These are phyloP conservation scores for Ciconia stormi DNA, from an alignment of 2,113 vertebrate genomes.

Conservation along the genomic window DNA sequence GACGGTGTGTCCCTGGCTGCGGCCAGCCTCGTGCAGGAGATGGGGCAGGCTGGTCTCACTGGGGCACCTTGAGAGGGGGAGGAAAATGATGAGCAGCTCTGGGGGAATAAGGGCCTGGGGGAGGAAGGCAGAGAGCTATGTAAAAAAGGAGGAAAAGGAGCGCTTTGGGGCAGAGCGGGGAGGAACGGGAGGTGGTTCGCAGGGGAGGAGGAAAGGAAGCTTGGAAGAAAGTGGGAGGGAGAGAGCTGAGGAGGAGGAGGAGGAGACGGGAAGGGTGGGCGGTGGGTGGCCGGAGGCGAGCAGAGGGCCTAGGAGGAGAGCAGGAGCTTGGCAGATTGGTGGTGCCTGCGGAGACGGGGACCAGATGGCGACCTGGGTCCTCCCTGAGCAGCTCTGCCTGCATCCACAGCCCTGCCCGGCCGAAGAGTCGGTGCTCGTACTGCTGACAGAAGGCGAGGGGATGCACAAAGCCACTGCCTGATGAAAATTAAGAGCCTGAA, in stretches of 20 bases:
- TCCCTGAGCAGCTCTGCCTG: background rate
- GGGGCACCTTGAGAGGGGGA: background rate
- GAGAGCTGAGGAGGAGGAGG: background rate
- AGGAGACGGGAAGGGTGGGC: background rate
- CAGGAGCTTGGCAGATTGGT: background rate
- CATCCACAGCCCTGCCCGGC: background rate
- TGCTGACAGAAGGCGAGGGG: background rate
- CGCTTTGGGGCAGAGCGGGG: background rate
- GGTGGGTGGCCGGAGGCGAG: background rate
- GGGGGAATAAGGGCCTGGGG: background rate
- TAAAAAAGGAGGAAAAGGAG: background rate
- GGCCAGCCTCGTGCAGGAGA: background rate
- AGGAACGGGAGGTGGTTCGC: background rate
- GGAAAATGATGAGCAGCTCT: background rate
- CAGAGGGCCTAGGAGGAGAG: background rate
- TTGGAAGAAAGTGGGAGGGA: background rate
- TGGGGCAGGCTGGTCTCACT: background rate
- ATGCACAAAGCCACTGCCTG: background rate
- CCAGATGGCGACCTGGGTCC: background rate
- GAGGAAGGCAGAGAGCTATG: background rate
- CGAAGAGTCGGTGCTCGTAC: background rate
- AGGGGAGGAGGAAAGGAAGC: background rate
- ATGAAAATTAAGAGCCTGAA: slow-evolving; percentile 10
- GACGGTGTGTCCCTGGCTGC: background rate
- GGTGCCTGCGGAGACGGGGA: background rate